Evolutionary conservation across 1,140 invertebrate genomes (phyloP).

Genomic region (Apis florea): DNA sequence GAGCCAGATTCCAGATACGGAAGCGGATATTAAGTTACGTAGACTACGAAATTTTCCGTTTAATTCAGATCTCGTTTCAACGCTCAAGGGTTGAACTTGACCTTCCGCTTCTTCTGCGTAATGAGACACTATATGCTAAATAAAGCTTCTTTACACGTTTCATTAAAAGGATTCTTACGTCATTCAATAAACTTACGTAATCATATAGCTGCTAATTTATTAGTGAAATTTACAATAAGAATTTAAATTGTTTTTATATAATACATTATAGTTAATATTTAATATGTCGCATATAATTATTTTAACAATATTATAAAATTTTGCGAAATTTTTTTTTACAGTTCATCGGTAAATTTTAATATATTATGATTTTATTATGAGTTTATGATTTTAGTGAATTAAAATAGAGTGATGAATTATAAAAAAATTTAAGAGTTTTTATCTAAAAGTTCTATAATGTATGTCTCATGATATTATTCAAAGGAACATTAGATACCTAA

Average conservation of each 20-base stretch:
- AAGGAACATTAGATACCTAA: neutral
- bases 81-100: conserved; percentile 30
- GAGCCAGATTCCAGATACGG: conserved; percentile 25
- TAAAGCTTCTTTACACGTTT: neutral
- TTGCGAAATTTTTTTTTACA: too few relatives aligned
- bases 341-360: too few relatives aligned
- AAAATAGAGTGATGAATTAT: too few relatives aligned
- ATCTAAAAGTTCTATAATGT: too few relatives aligned
- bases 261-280: too few relatives aligned
- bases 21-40: conserved; percentile 35
- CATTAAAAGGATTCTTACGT: neutral
- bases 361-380: too few relatives aligned
- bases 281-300: too few relatives aligned
- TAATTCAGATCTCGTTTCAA: conserved; percentile 28
- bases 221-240: too few relatives aligned
- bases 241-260: too few relatives aligned
- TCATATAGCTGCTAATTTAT: neutral
- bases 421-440: neutral
- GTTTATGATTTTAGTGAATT: too few relatives aligned
- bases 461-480: too few relatives aligned
- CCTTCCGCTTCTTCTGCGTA: neutral
- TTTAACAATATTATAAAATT: too few relatives aligned
- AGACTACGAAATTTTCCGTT: conserved; percentile 20
- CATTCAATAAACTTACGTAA: neutral
- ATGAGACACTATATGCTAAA: conserved; percentile 2